Base-by-base conservation (phyloP, 1,140 invertebrate species). In the Drosophila lacertosa region DNA sequence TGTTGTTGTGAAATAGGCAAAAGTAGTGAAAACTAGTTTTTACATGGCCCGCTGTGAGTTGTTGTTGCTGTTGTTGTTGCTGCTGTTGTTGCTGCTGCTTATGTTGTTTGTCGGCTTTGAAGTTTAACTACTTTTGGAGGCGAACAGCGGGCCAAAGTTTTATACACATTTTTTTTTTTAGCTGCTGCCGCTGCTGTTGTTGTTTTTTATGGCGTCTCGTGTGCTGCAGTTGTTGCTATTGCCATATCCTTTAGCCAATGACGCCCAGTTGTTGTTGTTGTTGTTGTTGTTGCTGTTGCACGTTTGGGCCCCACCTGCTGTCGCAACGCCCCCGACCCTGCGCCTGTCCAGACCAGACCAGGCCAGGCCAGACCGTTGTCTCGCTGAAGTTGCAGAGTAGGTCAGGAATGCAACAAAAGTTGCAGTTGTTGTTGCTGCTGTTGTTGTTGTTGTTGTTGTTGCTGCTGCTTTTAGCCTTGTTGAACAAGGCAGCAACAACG, bases 11-110 rank as follows among this genome's bases (percentile, higher is more conserved):
- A 81, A 86, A 81, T 86, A 81, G 81, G 81, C 77, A 86, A 88
- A 84, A 82, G 82, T 88, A 86, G 81, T 86, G 77, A 86, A 88
- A 86, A 86, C 81, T 88, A 44, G 82, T 86, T 86, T 86, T 79
- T 51, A 44, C 48, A 67, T 74, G 48, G 54, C 45, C 33, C 32
- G 16, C 29, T 64, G 45, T 4, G 22, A 67, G 57, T 69, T 48
- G 55, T 26, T 62, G 37, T 9, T 54, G 22, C 13, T 54, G 45
- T n/a, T 53, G 18, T 22, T 29, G 62, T 47, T 45, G 39, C 18
- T 54, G 18, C 22, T 45, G 40, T 16, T 44, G 55, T 57, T 66
- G n/a, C 5, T 66, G 57, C 40, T 69, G 33, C 33, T 24, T 15
- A 29, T 60, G 69, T 51, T 24, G 57, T 55, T 75, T 67, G 67